Conservation (phyloP, 2,888 invertebrate genomes). For the Scrobipalpa costella region DNA sequence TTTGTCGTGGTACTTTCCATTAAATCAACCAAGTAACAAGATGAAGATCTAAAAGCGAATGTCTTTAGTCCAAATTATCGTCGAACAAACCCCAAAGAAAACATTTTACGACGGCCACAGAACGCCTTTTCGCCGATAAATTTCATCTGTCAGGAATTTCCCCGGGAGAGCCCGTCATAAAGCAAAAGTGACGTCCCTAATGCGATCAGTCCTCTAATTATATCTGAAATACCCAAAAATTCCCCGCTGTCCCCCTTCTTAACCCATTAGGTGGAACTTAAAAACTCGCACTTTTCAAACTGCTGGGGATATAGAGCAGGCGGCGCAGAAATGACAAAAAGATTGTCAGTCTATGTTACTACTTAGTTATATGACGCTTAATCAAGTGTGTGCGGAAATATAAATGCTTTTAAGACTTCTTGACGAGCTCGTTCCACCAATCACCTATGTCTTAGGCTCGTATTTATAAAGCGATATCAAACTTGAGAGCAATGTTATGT, state of each 20-base stretch:
- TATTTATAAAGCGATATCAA: too few species aligned
- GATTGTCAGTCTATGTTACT: background rate
- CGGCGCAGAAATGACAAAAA: constrained; percentile 26
- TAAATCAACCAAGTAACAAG: too few species aligned
- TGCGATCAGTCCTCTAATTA: constrained; percentile 75
- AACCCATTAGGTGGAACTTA: constrained; percentile 71
- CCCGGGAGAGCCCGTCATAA: constrained; percentile 56
- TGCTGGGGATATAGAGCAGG: constrained; percentile 46
- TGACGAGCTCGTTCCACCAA: too few species aligned
- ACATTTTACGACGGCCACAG: constrained; percentile 27
- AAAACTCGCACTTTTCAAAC: constrained; percentile 66
- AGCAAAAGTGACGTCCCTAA: constrained; percentile 74
- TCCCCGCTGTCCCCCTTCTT: constrained; percentile 53
- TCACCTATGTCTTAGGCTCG: too few species aligned
- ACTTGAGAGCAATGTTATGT: too few species aligned
- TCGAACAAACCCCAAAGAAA: constrained; percentile 15
- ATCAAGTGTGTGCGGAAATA: too few species aligned
- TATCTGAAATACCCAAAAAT: constrained; percentile 74
- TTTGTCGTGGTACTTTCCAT: too few species aligned
- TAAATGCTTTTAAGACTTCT: too few species aligned
- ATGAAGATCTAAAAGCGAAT: background rate
- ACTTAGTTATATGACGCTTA: background rate
- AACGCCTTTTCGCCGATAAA: constrained; percentile 39
- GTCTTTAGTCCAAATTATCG: constrained; percentile 20
- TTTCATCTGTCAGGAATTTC: constrained; percentile 51